A percentile compares a stretch with the other conserved stretches of the same genome.
phyloP scores from a whole-genome alignment of 2,888 invertebrate species.

The Parelbella ahira region DNA sequence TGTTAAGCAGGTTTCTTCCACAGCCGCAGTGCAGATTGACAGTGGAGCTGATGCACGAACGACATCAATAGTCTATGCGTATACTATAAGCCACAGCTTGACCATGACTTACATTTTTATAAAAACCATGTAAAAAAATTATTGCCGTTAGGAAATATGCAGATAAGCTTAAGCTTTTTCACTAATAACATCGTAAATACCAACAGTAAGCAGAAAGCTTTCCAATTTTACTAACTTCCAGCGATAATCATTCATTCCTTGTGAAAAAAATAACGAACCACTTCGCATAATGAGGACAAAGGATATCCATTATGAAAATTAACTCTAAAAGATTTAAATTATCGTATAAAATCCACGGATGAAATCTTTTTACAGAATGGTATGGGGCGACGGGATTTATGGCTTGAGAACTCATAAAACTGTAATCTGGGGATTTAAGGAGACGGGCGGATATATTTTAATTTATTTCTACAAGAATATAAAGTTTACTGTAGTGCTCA shows the following conservation, averaged over 20 bases:
- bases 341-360: slow-evolving; percentile 8
- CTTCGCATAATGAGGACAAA: slow-evolving; percentile 10
- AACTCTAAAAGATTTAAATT: slow-evolving; percentile 13
- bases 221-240: slow-evolving; percentile 2
- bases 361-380: slow-evolving; percentile 8
- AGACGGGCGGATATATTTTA: too few relatives aligned
- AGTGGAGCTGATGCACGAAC: too few relatives aligned
- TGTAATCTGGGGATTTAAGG: too few relatives aligned
- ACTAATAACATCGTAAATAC: not conserved
- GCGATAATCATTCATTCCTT: slow-evolving; percentile 10
- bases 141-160: too few relatives aligned
- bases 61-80: too few relatives aligned
- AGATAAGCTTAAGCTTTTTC: not conserved
- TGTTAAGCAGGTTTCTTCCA: too few relatives aligned
- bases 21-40: too few relatives aligned
- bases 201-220: slow-evolving; percentile 7
- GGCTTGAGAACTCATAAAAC: slow-evolving; percentile 14
- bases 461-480: too few relatives aligned
- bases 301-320: slow-evolving; percentile 16
- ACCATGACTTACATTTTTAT: too few relatives aligned
- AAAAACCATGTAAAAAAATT: too few relatives aligned
- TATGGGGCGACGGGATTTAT: slow-evolving; percentile 6
- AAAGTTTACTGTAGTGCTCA: too few relatives aligned
- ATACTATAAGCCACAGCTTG: too few relatives aligned
- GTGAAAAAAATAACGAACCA: slow-evolving; percentile 10